phyloP scores from a whole-genome alignment of 1,140 invertebrate genomes.

The Oryzaephilus surinamensis region DNA sequence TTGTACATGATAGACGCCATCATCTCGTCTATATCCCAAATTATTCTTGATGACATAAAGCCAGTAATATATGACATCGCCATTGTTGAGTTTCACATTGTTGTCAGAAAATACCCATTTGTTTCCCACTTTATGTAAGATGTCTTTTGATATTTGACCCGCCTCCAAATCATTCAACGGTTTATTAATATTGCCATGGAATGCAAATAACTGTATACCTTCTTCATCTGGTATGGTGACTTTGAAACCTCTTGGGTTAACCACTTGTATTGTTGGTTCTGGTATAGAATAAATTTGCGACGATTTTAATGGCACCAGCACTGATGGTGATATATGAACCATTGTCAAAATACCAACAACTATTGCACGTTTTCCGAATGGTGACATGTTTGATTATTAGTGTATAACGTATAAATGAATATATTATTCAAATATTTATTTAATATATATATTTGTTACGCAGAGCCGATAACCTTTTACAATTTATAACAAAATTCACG shows the following conservation, averaged over 20 bases:
- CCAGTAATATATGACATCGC: constrained; percentile 45
- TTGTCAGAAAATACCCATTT: constrained; percentile 41
- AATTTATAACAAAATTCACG: no score
- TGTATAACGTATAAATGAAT: no score
- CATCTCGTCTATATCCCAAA: constrained; percentile 27
- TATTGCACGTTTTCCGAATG: no score
- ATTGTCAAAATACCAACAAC: no score
- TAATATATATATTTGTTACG: no score
- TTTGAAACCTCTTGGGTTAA: constrained; percentile 20
- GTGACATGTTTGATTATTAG: no score
- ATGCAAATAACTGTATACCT: constrained; percentile 31
- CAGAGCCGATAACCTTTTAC: no score
- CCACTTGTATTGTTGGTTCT: constrained; percentile 3
- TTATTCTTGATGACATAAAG: constrained; percentile 42
- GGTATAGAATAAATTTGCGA: constrained; percentile 5
- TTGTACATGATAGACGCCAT: constrained; percentile 19
- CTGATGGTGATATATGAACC: no score
- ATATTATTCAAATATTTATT: no score
- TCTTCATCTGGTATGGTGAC: constrained; percentile 28
- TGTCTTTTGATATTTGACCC: constrained; percentile 40
- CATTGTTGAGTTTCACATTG: constrained; percentile 33
- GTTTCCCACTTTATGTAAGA: constrained; percentile 34
- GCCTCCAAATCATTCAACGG: constrained; percentile 35
- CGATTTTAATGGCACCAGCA: no score
- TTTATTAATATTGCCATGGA: constrained; percentile 33